These are phyloP conservation scores for Harpalus rubripes DNA, from an alignment of 2,888 invertebrate genomes.

Conservation along the genomic window DNA sequence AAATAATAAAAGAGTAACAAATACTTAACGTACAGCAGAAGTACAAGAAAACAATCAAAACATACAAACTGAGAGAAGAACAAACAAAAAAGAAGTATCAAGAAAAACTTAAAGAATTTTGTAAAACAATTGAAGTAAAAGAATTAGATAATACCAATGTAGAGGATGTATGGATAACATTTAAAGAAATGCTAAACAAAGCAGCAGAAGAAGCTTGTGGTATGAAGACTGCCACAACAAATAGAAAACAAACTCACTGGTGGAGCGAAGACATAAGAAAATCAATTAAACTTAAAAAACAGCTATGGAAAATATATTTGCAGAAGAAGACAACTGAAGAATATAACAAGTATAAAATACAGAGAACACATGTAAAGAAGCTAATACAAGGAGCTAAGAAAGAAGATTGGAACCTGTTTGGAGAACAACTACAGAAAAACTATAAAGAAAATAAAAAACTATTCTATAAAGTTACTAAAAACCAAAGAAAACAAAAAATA, in stretches of 20 bases:
- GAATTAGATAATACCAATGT: not conserved
- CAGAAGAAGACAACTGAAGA: not conserved
- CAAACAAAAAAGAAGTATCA: constrained; percentile 12
- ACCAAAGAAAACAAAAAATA: constrained; percentile 4
- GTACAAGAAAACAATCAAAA: constrained; percentile 17
- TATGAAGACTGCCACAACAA: not conserved
- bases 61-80: constrained; percentile 34
- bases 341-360: constrained; percentile 1
- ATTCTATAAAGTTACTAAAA: constrained; percentile 11
- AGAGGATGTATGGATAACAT: constrained; percentile 27
- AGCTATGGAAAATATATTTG: constrained; percentile 45
- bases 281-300: constrained; percentile 49
- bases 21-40: not conserved
- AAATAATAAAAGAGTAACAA: not conserved
- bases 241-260: constrained; percentile 20
- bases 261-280: constrained; percentile 47
- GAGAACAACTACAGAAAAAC: constrained; percentile 3
- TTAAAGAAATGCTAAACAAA: constrained; percentile 20
- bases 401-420: not conserved
- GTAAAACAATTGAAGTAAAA: not conserved
- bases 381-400: not conserved
- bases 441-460: constrained; percentile 20
- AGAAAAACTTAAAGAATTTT: constrained; percentile 5
- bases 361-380: constrained; percentile 8
- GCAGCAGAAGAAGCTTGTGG: constrained; percentile 33